Evolutionary conservation across 2,888 invertebrate species (phyloP).

Genomic region (Perizoma affinitatum): DNA sequence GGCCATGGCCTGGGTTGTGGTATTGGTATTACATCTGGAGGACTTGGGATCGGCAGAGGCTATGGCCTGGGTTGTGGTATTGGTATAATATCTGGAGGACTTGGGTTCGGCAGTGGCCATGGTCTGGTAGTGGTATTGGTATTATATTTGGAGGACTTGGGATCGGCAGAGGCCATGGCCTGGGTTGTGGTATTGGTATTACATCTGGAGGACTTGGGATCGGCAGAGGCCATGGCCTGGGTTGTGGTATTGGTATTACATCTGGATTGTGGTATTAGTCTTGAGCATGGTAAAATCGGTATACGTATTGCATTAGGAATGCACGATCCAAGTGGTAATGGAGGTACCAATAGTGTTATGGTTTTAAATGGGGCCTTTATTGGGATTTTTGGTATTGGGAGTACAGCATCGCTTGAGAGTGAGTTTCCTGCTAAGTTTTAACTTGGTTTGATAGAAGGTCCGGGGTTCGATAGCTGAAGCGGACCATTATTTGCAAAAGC

Average conservation of each 20-base stretch:
- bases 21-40: background rate
- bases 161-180: no score
- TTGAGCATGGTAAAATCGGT: background rate
- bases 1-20: no score
- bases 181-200: no score
- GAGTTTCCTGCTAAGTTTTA: background rate
- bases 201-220: no score
- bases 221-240: no score
- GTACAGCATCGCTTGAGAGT: background rate
- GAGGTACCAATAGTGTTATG: background rate
- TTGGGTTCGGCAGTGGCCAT: no score
- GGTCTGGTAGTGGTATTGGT: no score
- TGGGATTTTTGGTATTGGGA: background rate
- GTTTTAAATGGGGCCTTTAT: background rate
- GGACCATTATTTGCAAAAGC: background rate
- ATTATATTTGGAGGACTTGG: no score
- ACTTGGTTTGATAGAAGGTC: no score
- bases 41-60: background rate
- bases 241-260: no score
- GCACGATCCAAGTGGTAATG: background rate
- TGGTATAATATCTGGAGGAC: background rate
- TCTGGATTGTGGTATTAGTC: no score
- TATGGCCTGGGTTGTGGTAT: background rate
- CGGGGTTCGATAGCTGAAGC: background rate
- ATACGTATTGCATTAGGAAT: constrained; percentile 1